A percentile compares a stretch with the other conserved stretches of the same genome.
phyloP scores from a whole-genome alignment of 1,140 invertebrate genomes.

The Nasonia vitripennis region DNA sequence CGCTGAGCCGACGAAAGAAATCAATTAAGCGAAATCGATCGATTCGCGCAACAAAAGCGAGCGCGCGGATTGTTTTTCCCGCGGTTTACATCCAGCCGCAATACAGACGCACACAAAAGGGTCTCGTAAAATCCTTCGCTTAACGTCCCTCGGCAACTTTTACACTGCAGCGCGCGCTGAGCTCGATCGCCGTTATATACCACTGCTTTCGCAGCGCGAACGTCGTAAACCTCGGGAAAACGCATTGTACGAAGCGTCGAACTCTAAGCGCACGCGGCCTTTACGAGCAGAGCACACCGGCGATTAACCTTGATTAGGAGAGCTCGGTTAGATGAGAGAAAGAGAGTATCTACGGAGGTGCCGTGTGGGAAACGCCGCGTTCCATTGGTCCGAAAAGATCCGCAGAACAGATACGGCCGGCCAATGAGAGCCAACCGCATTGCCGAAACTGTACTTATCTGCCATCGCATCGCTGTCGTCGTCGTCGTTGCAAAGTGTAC shows the following conservation, averaged over 20 bases:
- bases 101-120: no score
- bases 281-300: no score
- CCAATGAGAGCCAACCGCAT: conserved; percentile 1
- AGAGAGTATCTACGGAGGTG: not conserved
- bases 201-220: no score
- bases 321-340: not conserved
- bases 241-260: not conserved
- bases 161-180: no score
- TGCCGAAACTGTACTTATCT: not conserved
- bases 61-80: no score
- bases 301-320: not conserved
- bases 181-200: no score
- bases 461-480: not conserved
- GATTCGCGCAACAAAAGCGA: no score
- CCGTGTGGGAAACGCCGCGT: not conserved
- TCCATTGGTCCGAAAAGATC: conserved; percentile 28
- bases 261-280: not conserved
- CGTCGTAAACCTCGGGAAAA: not conserved
- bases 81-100: no score
- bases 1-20: no score
- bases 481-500: not conserved
- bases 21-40: no score
- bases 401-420: not conserved
- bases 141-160: no score
- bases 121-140: no score